These are phyloP conservation scores for Yponomeuta plumbellus DNA, from an alignment of 2,888 invertebrate genomes.

Conservation along the genomic window DNA sequence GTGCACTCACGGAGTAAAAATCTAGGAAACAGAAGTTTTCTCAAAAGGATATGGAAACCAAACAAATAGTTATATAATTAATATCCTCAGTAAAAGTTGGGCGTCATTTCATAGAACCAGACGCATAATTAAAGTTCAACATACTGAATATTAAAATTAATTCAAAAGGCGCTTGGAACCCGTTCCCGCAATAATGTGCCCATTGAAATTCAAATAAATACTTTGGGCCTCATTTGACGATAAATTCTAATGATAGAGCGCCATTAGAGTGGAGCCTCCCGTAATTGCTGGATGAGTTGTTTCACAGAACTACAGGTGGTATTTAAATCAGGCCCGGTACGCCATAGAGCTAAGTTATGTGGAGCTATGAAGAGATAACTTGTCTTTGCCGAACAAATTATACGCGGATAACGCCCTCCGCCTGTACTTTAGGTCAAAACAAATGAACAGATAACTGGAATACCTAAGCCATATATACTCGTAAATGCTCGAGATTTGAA, in stretches of 20 bases:
- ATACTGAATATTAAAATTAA: constrained; percentile 29
- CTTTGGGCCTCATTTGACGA: constrained; percentile 32
- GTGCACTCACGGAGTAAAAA: neutral
- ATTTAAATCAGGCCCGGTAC: constrained; percentile 46
- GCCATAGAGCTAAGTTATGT: constrained; percentile 18
- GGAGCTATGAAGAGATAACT: constrained; percentile 3
- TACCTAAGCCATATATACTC: too few species aligned
- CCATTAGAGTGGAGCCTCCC: constrained; percentile 51
- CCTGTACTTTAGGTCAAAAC: too few species aligned
- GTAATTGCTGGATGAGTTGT: constrained; percentile 49
- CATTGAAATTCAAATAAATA: constrained; percentile 51
- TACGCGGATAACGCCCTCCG: neutral
- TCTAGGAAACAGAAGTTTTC: neutral
- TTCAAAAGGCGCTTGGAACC: constrained; percentile 36
- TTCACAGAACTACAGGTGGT: constrained; percentile 56
- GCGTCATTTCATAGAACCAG: constrained; percentile 3
- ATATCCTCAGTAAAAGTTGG: neutral
- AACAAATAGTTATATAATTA: constrained; percentile 9
- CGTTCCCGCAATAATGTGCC: constrained; percentile 28
- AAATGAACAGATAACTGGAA: too few species aligned
- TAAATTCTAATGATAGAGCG: constrained; percentile 49
- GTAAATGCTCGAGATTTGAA: too few species aligned
- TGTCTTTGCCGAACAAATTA: neutral
- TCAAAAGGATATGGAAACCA: neutral
- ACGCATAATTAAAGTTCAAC: constrained; percentile 18